Percentiles rank a stretch among this genome's conserved stretches.
Evolutionary conservation across 2,113 vertebrate genomes (phyloP).

Genomic region (Entomyzon cyanotis): DNA sequence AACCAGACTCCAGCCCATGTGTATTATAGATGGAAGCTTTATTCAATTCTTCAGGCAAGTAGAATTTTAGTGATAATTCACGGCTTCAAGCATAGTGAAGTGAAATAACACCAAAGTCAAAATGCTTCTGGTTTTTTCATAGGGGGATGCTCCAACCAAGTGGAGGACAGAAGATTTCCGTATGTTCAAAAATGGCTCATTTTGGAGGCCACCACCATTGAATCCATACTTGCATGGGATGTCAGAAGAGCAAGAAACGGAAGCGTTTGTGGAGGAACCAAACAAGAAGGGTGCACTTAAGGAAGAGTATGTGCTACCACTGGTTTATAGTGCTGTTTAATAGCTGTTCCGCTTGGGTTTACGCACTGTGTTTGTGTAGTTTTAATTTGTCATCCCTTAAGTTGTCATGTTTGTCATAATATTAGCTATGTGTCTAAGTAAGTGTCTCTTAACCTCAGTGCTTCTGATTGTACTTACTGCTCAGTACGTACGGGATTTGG

Average conservation of each 20-base stretch:
- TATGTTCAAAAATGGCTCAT: conserved; percentile 97
- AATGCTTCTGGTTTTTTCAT: not conserved
- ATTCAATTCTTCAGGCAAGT: conserved; percentile 95
- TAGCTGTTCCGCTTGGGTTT: not conserved
- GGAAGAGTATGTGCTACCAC: conserved; percentile 86
- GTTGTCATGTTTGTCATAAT: not conserved
- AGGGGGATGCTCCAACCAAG: conserved; percentile 96
- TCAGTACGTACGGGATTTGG: not conserved
- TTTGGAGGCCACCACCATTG: conserved; percentile 95
- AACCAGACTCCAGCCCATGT: conserved; percentile 99
- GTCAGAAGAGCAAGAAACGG: conserved; percentile 89
- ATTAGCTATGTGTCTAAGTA: not conserved
- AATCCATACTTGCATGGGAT: conserved; percentile 96
- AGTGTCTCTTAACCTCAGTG: not conserved
- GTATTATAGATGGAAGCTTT: conserved; percentile 98
- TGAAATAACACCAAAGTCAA: not conserved
- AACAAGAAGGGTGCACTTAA: conserved; percentile 95
- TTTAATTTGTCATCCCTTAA: not conserved
- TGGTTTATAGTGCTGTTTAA: not conserved
- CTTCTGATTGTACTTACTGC: not conserved
- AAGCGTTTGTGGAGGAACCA: conserved; percentile 89
- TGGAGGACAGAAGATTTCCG: conserved; percentile 97
- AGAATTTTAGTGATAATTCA: not conserved
- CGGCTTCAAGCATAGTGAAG: not conserved
- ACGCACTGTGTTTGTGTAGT: not conserved